Conservation (phyloP, 1,140 invertebrate genomes). For the Caenorhabditis tropicalis region DNA sequence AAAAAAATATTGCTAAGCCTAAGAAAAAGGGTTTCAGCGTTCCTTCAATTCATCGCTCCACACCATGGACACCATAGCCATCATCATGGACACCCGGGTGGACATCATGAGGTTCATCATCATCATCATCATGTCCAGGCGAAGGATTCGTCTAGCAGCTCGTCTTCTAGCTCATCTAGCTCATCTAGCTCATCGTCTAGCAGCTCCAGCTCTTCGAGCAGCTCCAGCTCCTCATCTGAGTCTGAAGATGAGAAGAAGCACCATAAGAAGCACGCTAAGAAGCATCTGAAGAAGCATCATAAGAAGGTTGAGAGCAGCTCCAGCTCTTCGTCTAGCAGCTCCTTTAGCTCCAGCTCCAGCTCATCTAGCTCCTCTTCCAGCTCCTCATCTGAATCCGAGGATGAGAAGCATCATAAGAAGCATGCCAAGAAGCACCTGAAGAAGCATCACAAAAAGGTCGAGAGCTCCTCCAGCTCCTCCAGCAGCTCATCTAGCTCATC, state of each 20-base stretch:
- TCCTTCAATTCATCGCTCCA: slow-evolving; percentile 1
- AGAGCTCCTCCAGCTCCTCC: background rate
- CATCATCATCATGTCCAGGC: slow-evolving; percentile 1
- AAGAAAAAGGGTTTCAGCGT: background rate
- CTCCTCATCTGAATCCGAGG: background rate
- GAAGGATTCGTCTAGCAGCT: background rate
- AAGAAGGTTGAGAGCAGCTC: background rate
- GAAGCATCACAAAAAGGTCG: background rate
- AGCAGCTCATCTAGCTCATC: background rate
- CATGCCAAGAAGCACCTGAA: background rate
- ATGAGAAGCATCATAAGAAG: slow-evolving; percentile 22
- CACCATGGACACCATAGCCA: background rate
- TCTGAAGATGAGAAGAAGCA: background rate
- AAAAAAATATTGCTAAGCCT: background rate
- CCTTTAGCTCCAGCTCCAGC: background rate
- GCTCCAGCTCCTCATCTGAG: background rate
- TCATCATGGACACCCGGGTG: background rate
- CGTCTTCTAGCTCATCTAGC: background rate
- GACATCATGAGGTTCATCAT: slow-evolving; percentile 3
- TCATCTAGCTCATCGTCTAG: background rate
- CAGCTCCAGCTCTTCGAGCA: background rate
- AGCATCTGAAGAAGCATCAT: slow-evolving; percentile 11
- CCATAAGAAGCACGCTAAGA: slow-evolving; percentile 24
- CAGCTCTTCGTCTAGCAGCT: background rate
- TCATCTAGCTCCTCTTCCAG: background rate